A percentile compares a stretch with the other conserved stretches of the same genome.
phyloP scores from a whole-genome alignment of 2,113 vertebrate species.

The Saguinus imperator region DNA sequence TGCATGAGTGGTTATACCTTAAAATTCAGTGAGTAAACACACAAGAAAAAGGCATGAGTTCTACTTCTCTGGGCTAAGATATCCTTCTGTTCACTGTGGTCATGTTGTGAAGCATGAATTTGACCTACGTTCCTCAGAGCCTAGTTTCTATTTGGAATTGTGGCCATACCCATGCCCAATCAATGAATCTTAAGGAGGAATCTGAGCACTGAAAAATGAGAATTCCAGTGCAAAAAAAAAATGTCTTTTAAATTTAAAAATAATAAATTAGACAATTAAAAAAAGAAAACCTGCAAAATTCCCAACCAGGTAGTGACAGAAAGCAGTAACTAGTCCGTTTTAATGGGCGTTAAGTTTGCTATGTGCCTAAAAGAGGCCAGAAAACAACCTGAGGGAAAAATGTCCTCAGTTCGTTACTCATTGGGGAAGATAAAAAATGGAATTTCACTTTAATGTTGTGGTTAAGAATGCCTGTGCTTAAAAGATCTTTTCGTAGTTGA shows the following conservation, averaged over 20 bases:
- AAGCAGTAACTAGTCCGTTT: background rate
- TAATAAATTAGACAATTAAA: background rate
- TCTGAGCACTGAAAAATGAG: slow-evolving; percentile 4
- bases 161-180: background rate
- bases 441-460: background rate
- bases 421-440: background rate
- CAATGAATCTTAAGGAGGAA: background rate
- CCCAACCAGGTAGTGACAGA: background rate
- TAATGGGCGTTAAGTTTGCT: background rate
- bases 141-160: background rate
- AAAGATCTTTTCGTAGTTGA: background rate
- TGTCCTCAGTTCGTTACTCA: background rate
- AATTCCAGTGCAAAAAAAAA: background rate
- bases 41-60: background rate
- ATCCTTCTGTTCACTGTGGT: background rate
- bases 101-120: background rate
- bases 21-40: background rate
- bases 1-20: background rate
- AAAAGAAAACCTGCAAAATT: background rate
- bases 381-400: slow-evolving; percentile 35
- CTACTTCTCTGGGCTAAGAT: background rate
- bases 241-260: background rate
- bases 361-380: slow-evolving; percentile 39
- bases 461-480: background rate
- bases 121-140: background rate